phyloP scores from a whole-genome alignment of 2,888 invertebrate species.

The Monoplex corrugatus region DNA sequence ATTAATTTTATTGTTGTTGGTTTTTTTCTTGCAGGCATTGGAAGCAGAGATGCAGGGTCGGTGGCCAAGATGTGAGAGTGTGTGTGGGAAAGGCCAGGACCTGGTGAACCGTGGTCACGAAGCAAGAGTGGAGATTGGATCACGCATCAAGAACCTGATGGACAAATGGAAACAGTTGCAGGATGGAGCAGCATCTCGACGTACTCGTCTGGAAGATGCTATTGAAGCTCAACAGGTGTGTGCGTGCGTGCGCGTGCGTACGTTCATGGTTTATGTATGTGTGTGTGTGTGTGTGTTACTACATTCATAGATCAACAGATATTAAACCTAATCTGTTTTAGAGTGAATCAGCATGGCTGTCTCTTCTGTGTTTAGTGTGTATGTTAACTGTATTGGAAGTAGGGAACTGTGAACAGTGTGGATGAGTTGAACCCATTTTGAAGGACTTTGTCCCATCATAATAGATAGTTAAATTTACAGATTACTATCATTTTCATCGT shows the following conservation, averaged over 20 bases:
- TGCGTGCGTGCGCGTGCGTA: background rate
- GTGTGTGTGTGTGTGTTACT: background rate
- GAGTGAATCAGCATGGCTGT: background rate
- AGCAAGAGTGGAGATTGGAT: constrained; percentile 90
- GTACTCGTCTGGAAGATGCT: constrained; percentile 89
- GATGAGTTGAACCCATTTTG: too few relatives aligned
- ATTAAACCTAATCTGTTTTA: too few relatives aligned
- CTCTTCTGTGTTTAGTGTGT: too few relatives aligned
- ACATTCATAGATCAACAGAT: too few relatives aligned
- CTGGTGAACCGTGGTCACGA: constrained; percentile 92
- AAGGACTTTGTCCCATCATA: too few relatives aligned
- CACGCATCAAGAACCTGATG: constrained; percentile 90
- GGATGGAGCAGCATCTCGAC: constrained; percentile 86
- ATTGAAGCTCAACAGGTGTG: constrained; percentile 93
- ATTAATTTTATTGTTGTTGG: background rate
- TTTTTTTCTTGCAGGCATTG: constrained; percentile 79
- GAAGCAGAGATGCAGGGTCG: constrained; percentile 91
- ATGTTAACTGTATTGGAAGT: too few relatives aligned
- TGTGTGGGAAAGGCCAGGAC: constrained; percentile 87
- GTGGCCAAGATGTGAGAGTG: constrained; percentile 81
- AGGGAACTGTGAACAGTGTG: too few relatives aligned
- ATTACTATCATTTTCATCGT: too few relatives aligned
- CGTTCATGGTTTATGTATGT: constrained; percentile 16
- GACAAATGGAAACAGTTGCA: constrained; percentile 95
- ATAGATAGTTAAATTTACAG: too few relatives aligned